Evolutionary conservation across 2,888 invertebrate genomes (phyloP).

Genomic region (Rhaphigaster nebulosa): DNA sequence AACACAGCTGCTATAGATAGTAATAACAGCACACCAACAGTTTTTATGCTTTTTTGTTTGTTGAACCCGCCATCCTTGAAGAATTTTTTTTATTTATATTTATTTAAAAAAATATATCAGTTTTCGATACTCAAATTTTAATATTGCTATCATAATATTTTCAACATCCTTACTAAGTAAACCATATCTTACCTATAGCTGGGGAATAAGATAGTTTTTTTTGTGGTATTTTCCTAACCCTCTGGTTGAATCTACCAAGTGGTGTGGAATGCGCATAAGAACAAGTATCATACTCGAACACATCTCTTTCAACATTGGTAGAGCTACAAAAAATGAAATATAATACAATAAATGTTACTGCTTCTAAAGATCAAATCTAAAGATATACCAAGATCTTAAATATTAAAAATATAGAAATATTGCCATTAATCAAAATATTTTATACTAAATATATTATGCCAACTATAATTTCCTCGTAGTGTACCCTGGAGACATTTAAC

Average conservation of each 20-base stretch:
- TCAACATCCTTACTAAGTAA: too few relatives aligned
- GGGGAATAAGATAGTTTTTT: conserved; percentile 1
- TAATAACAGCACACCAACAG: too few relatives aligned
- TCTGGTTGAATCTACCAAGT: conserved; percentile 32
- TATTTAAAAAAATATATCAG: too few relatives aligned
- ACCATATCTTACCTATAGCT: neutral
- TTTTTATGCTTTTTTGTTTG: too few relatives aligned
- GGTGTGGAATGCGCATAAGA: conserved; percentile 13
- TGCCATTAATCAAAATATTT: neutral
- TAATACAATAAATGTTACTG: neutral
- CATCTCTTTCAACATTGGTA: neutral
- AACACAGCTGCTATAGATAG: too few relatives aligned
- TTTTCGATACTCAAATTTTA: too few relatives aligned
- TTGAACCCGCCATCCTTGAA: too few relatives aligned
- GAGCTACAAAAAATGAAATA: neutral
- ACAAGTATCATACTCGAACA: neutral
- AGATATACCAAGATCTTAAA: neutral
- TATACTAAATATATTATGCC: neutral
- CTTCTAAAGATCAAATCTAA: neutral
- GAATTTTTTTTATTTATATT: too few relatives aligned
- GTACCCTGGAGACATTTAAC: too few relatives aligned
- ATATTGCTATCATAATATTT: too few relatives aligned
- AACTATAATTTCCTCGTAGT: too few relatives aligned
- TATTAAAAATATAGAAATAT: neutral
- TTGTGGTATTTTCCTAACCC: conserved; percentile 15